phyloP scores from a whole-genome alignment of 1,140 invertebrate genomes.

The Helicoverpa zea region DNA sequence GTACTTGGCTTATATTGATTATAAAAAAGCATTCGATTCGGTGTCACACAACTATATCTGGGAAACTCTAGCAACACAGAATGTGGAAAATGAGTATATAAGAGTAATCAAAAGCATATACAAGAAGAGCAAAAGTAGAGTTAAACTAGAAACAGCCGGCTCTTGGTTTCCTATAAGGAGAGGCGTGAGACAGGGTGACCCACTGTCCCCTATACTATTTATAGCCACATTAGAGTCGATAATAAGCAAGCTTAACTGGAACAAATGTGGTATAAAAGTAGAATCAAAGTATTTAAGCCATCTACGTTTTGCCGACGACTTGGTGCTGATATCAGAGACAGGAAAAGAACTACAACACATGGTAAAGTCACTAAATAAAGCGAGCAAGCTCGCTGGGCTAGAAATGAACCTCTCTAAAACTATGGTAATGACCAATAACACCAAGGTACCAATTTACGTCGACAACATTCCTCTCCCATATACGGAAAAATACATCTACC shows the following conservation, averaged over 20 bases:
- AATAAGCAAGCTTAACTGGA: conserved; percentile 23
- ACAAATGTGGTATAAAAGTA: conserved; percentile 1
- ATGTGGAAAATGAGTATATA: too few species aligned
- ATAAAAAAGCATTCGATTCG: neutral
- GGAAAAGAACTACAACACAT: too few species aligned
- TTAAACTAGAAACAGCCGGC: neutral
- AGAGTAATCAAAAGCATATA: neutral
- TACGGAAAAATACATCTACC: conserved; percentile 16
- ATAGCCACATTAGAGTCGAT: conserved; percentile 21
- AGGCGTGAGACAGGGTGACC: conserved; percentile 28
- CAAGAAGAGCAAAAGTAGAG: neutral
- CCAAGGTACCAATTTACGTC: too few species aligned
- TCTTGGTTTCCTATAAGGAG: neutral
- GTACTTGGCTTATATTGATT: neutral
- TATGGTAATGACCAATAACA: too few species aligned
- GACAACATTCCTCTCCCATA: neutral
- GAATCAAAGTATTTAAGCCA: neutral
- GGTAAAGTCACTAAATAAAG: neutral
- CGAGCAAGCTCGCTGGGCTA: neutral
- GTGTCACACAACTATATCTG: too few species aligned
- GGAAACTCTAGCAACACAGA: too few species aligned
- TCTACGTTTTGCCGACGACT: neutral
- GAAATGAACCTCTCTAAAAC: too few species aligned
- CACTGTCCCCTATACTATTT: conserved; percentile 34
- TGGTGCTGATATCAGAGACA: neutral